Evolutionary conservation across 2,888 invertebrate species (phyloP), one percentile per base, ranked within the genome.

Genomic region (Platerodrilus igneus): DNA sequence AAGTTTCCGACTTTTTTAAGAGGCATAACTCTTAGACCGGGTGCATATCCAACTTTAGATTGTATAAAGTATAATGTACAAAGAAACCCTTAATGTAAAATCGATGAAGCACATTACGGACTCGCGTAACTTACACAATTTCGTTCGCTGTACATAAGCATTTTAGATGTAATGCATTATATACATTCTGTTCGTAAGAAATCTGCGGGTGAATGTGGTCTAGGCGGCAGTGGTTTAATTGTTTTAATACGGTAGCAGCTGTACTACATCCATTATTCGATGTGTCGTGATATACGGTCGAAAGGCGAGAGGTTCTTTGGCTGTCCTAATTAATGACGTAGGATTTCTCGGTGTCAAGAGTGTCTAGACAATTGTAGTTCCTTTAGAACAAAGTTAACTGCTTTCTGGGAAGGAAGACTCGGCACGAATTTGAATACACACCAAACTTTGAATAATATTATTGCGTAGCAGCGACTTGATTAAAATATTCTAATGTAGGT

Each of bases 51-150:
- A 67, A 68, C 67, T 67, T 67, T 67, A 69, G 68, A 69, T 69
- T 68, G 67, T 69, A 67, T 66, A 68, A 68, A 68, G 68, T 68
- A 66, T 68, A 68, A 69, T 68, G 68, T 68, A 68, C 67, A 69
- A 69, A 68, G 68, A 68, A 69, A 67, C 64, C 65, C 67, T 66
- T 69, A 69, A 69, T 69, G 69, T 65, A 69, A 69, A 69, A 69
- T 69, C 69, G 68, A 69, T 69, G 62, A 62, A 64, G 64, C 65
- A 64, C 68, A 67, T 68, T 68, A 68, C 64, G 62, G 64, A 59
- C 63, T 62, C 58, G 60, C 59, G 57, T 62, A 63, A 43, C 39
- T 43, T 32, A 43, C n/a, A n/a, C 38, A 43, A 39, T 43, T 33
- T 43, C n/a, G n/a, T n/a, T n/a, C n/a, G n/a, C 43, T 34, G 34